phyloP scores from a whole-genome alignment of 64 coral and sea anemone genomes.

The Stichodactyla helianthus region DNA sequence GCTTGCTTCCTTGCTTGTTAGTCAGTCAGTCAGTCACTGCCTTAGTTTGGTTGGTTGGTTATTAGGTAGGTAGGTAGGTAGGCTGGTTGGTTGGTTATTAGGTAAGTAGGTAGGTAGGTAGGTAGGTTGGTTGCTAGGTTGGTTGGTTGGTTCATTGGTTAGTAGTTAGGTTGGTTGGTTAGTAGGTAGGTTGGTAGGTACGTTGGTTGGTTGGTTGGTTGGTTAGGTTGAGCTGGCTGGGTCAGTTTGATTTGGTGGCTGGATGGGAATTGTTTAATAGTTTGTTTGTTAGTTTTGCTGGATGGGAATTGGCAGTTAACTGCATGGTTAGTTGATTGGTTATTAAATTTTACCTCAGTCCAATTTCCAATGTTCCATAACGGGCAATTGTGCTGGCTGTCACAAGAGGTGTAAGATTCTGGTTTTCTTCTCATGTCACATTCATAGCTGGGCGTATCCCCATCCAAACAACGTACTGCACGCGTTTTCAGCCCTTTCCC shows the following conservation, averaged over 20 bases:
- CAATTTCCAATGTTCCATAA: conserved; percentile 43
- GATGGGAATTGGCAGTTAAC: too few relatives aligned
- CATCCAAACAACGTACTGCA: conserved; percentile 17
- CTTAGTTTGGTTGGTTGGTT: background rate
- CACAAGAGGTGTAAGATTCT: background rate
- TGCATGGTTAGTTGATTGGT: too few relatives aligned
- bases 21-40: background rate
- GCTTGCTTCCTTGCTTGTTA: too few relatives aligned
- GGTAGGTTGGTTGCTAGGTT: background rate
- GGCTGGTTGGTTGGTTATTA: background rate
- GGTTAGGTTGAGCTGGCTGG: background rate
- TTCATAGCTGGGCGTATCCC: background rate
- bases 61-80: background rate
- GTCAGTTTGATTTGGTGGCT: background rate
- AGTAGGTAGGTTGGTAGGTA: background rate
- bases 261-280: background rate
- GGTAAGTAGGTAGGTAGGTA: background rate
- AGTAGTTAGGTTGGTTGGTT: background rate
- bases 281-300: background rate
- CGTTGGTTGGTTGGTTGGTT: background rate
- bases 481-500: conserved; percentile 26
- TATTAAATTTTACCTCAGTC: conserved; percentile 24
- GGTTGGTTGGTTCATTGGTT: background rate
- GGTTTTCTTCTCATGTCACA: background rate
- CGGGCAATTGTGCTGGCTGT: conserved; percentile 18